phyloP scores from a whole-genome alignment of 2,797 vertebrate species.

The Zenarchopterus dispar region DNA sequence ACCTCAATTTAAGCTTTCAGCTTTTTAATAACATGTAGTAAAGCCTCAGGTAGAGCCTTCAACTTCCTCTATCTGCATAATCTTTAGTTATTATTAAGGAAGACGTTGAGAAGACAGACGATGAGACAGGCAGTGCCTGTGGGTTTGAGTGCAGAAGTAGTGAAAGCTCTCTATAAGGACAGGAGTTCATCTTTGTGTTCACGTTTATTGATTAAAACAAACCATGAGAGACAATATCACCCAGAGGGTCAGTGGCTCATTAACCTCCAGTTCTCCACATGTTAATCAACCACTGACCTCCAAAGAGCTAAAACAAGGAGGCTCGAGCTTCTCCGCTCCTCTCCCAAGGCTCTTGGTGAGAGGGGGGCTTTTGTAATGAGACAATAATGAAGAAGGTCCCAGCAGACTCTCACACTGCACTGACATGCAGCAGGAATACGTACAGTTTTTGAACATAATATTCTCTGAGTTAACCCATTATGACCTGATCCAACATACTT shows the following conservation, averaged over 20 bases:
- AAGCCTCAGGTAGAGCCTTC: not conserved
- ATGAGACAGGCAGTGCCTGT: constrained; percentile 13
- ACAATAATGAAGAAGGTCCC: constrained; percentile 61
- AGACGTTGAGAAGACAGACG: constrained; percentile 19
- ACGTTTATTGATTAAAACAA: constrained; percentile 77
- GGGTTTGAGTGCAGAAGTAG: not conserved
- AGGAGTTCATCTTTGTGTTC: constrained; percentile 53
- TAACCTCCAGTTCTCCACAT: constrained; percentile 76
- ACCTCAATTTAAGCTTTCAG: constrained; percentile 5
- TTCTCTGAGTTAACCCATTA: constrained; percentile 9
- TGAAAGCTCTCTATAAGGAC: constrained; percentile 23
- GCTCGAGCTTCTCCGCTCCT: constrained; percentile 29
- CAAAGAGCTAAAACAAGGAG: constrained; percentile 67
- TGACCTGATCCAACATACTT: not conserved
- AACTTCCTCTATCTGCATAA: not conserved
- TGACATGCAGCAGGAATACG: constrained; percentile 29
- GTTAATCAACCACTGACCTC: constrained; percentile 78
- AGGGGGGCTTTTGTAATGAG: constrained; percentile 60
- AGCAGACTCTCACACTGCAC: constrained; percentile 38
- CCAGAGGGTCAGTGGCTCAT: constrained; percentile 76
- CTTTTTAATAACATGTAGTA: constrained; percentile 4
- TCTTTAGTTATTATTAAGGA: not conserved
- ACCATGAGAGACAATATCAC: constrained; percentile 70
- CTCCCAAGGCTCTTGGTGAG: constrained; percentile 37
- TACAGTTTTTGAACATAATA: constrained; percentile 10